Base-by-base conservation (phyloP, 1,140 invertebrate genomes). In the Drosophila bocki region DNA sequence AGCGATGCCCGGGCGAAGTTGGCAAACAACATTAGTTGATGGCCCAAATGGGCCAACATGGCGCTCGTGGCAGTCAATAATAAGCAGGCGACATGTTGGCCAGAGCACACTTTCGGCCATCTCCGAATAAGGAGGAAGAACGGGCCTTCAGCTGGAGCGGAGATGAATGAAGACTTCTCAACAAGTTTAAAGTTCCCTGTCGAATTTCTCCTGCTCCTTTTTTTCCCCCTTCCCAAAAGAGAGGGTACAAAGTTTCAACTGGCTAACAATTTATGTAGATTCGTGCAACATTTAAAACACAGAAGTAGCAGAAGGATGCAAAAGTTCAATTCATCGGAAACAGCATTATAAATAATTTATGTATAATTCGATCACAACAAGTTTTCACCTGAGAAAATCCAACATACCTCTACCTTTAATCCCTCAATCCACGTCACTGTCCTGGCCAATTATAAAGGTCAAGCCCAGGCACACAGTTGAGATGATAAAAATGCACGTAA, bases 11-110 rank as follows among this genome's bases (percentile, higher is more conserved):
- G 78, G 80, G 53, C 74, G 29, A 88, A 88, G 85, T 88, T 88
- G 77, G 77, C 84, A 90, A 88, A 88, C 84, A 88, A 90, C 85
- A 88, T 88, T 88, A 88, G 84, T 88, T 88, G 84, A 88, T 88
- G 84, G 84, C 85, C 84, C 72, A 87, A 87, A 87, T 87, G 84
- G 84, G 84, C 80, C 84, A 71, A 78, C 84, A 88, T 87, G 84
- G 72, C 84, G 84, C 84, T 88, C 61, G 77, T 88, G 84, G 84
- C 85, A 88, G 84, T 88, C 84, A 88, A 88, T 88, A 88, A 88
- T 88, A 88, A 88, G 84, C 85, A 88, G 86, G 84, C 84, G 84
- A 88, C 84, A 87, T 87, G 84, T 87, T 87, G 84, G 84, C 84
- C 69, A 77, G 75, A 86, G 68, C 77, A 78, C 82, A 85, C 82